Evolutionary conservation across 2,888 invertebrate genomes (phyloP), one percentile per base, ranked within the genome.

Genomic region (Beris chalybata): DNA sequence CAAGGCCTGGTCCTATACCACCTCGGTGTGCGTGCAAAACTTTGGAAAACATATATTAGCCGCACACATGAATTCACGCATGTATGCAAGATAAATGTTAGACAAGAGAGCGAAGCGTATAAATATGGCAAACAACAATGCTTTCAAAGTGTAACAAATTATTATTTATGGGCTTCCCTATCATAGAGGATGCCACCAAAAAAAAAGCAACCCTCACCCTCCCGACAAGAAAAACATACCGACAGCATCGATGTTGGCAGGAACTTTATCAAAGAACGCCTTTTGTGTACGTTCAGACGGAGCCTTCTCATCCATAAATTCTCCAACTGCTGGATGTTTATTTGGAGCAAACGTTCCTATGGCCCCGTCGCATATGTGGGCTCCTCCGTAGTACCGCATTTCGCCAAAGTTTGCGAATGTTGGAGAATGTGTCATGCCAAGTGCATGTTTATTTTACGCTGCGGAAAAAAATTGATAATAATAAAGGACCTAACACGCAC

Each of bases 251-350:
- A 30, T 50, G 50, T 47, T 61, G 61, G 61, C 61, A 61, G 61
- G 61, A 61, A 61, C 50, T 61, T 61, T 61, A 61, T 61, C 61
- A 61, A 61, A 61, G 50, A 38, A 52, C 61, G 45, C 47, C 61
- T 61, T 61, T 61, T 61, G 61, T 59, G 59, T 52, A 50, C 38
- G 32, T 32, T 61, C 31, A 22, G 22, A 22, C 22, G 48, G 38
- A 50, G 29, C 32, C 32, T 30, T 52, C 61, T 48, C 50, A 52
- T 38, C 61, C 61, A 61, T 61, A 61, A 61, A 61, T 61, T 61
- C 61, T 50, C 61, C 61, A 61, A 61, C 50, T 61, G 61, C 61
- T 61, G 61, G 61, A 61, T 61, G 61, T 61, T 61, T 61, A 61
- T 61, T 61, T 61, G 61, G 30, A 61, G 52, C 38, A 50, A 50